Conservation (phyloP, 64 coral and sea anemone species). For the Hydrozoanthus tunicans region DNA sequence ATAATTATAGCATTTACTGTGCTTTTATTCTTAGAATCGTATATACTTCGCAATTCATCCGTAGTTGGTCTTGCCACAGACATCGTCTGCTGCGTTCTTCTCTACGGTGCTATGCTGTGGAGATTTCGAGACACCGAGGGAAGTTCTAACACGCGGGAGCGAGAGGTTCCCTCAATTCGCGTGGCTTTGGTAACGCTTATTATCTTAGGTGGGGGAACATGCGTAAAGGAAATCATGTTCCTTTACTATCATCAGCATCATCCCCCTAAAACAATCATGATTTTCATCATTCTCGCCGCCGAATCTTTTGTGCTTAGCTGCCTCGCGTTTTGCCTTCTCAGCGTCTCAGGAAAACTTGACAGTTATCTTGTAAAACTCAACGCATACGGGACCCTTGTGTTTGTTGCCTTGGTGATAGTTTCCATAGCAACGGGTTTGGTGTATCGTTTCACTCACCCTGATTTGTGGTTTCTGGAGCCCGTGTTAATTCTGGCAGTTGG, state of each 20-base stretch:
- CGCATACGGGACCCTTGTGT: too few relatives aligned
- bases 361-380: too few relatives aligned
- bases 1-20: too few relatives aligned
- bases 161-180: neutral
- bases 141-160: neutral
- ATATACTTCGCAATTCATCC: neutral
- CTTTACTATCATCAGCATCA: neutral
- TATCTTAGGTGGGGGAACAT: neutral
- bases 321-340: neutral
- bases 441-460: neutral
- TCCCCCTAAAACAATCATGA: neutral
- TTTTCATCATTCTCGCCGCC: neutral
- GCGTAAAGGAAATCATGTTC: neutral
- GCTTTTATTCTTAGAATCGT: neutral
- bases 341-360: too few relatives aligned
- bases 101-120: neutral
- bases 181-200: neutral
- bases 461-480: neutral
- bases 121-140: neutral
- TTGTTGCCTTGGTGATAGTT: too few relatives aligned
- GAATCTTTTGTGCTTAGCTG: too few relatives aligned
- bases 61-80: neutral
- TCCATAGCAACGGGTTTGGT: neutral
- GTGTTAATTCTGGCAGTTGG: neutral
- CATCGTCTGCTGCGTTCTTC: neutral